A percentile compares a stretch with the other conserved stretches of the same genome.
Evolutionary conservation across 2,113 vertebrate genomes (phyloP).

Genomic region (Triplophysa dalaica): DNA sequence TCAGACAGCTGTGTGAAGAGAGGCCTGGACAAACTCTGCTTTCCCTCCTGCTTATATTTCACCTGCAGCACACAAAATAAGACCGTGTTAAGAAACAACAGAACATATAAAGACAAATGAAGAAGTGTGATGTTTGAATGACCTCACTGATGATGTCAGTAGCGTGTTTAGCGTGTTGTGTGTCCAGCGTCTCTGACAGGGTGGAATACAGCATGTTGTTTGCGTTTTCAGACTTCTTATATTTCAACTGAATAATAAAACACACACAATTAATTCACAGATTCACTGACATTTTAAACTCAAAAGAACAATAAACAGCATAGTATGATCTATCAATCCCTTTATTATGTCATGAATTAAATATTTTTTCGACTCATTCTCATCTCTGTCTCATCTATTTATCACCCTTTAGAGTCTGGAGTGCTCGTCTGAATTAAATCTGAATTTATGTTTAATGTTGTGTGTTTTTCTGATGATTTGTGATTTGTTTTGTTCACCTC

Average conservation of each 20-base stretch:
- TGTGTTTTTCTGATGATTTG: not conserved
- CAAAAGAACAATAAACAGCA: no score
- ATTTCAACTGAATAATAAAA: constrained; percentile 71
- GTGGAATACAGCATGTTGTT: constrained; percentile 76
- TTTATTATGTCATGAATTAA: no score
- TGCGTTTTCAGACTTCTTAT: constrained; percentile 77
- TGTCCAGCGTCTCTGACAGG: constrained; percentile 83
- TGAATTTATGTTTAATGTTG: not conserved
- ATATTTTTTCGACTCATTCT: no score
- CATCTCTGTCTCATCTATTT: no score
- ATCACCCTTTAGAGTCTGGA: no score
- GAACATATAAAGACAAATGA: not conserved
- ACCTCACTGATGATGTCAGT: constrained; percentile 82
- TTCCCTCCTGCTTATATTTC: constrained; percentile 82
- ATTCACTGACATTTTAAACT: not conserved
- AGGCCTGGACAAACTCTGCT: constrained; percentile 71
- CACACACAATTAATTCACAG: not conserved
- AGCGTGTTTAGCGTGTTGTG: constrained; percentile 78
- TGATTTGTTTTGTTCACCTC: constrained; percentile 7
- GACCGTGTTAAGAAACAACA: no score
- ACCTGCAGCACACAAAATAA: constrained; percentile 62
- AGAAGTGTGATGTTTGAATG: not conserved
- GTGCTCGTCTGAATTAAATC: no score
- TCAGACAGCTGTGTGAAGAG: constrained; percentile 85
- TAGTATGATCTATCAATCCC: no score